Percentiles rank a stretch among this genome's conserved stretches.
phyloP scores from a whole-genome alignment of 2,888 invertebrate genomes.

The Drosophila paracracens region DNA sequence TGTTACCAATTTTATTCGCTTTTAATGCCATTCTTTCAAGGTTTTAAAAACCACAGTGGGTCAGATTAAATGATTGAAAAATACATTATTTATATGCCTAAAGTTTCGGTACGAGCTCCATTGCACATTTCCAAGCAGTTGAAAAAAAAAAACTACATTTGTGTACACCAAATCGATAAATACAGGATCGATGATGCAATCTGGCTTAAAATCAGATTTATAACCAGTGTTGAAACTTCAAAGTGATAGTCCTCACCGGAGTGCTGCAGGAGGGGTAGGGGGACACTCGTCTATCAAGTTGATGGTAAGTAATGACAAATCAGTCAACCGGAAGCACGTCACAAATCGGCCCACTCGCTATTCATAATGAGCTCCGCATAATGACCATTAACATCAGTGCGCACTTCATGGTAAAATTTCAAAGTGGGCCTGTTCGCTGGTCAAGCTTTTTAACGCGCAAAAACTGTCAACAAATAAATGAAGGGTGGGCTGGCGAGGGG shows the following conservation, averaged over 20 bases:
- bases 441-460: constrained; percentile 63
- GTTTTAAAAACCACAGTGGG: neutral
- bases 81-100: neutral
- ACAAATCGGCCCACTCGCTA: constrained; percentile 45
- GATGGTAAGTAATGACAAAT: constrained; percentile 22
- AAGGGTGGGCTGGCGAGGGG: neutral
- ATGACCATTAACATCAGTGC: constrained; percentile 56
- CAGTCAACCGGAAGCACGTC: constrained; percentile 69
- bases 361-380: constrained; percentile 48
- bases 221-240: constrained; percentile 1
- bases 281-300: constrained; percentile 26
- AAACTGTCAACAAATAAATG: constrained; percentile 68
- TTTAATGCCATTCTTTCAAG: neutral
- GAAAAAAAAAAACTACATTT: neutral
- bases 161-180: neutral
- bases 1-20: neutral
- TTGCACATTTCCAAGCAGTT: neutral
- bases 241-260: constrained; percentile 3
- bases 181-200: neutral
- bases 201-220: neutral
- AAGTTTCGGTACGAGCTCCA: neutral
- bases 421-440: constrained; percentile 40
- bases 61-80: neutral
- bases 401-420: constrained; percentile 14
- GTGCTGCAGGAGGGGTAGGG: neutral